Conservation (phyloP, 1,140 invertebrate genomes). For the Geopemphigus sp. region DNA sequence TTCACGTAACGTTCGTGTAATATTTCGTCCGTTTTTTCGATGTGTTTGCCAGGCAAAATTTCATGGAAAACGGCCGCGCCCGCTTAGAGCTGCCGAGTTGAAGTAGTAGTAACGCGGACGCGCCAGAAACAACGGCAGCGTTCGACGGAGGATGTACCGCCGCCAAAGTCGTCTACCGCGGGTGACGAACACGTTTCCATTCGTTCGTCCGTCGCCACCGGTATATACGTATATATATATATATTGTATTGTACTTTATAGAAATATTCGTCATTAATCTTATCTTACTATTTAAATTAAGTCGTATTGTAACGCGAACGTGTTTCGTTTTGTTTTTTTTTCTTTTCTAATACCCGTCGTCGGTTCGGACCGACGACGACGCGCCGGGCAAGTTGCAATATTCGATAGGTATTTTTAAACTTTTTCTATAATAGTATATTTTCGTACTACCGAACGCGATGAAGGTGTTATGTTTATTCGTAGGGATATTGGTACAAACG, state of each 20-base stretch:
- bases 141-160: slow-evolving; percentile 4
- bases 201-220: too few relatives aligned
- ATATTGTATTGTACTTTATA: background rate
- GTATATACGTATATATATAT: background rate
- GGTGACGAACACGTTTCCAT: too few relatives aligned
- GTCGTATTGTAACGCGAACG: background rate
- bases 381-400: slow-evolving; percentile 43
- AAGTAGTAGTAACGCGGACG: background rate
- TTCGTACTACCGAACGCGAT: background rate
- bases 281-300: background rate
- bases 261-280: too few relatives aligned
- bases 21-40: too few relatives aligned
- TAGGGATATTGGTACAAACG: slow-evolving; percentile 10
- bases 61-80: slow-evolving; percentile 28
- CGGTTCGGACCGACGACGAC: background rate
- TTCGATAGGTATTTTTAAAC: too few relatives aligned
- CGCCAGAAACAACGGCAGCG: too few relatives aligned
- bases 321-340: slow-evolving; percentile 22
- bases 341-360: too few relatives aligned
- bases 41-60: slow-evolving; percentile 35
- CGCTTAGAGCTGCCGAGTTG: slow-evolving; percentile 42
- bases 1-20: too few relatives aligned
- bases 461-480: background rate
- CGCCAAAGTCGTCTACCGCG: too few relatives aligned
- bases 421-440: too few relatives aligned